Conservation (phyloP, 2,888 invertebrate species). For the Deladenus siricidicola region DNA sequence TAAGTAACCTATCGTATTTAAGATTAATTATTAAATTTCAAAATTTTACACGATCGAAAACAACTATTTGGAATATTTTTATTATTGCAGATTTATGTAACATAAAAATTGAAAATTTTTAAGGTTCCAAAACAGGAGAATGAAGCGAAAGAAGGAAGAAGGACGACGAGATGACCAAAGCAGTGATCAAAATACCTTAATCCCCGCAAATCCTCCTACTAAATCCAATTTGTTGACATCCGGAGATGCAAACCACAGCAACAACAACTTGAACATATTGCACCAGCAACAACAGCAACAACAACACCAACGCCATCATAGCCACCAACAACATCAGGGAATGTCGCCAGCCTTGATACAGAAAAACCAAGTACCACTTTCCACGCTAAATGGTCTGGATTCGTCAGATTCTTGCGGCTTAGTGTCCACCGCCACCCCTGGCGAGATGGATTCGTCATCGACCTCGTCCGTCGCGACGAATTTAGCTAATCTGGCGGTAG, state of each 20-base stretch:
- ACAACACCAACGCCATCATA: background rate
- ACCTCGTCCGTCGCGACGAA: background rate
- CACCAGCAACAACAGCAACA: background rate
- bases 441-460: background rate
- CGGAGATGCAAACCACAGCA: background rate
- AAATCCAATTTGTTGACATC: background rate
- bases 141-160: background rate
- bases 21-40: too few species aligned
- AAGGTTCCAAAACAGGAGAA: background rate
- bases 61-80: too few species aligned
- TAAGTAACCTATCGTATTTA: too few species aligned
- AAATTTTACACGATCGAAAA: too few species aligned
- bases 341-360: background rate
- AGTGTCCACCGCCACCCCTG: background rate
- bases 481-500: background rate
- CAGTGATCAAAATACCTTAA: background rate
- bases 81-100: too few species aligned
- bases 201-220: background rate
- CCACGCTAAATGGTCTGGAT: background rate
- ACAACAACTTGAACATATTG: background rate
- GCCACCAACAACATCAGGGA: background rate
- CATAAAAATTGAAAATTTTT: background rate
- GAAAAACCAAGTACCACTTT: background rate
- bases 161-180: background rate
- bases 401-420: background rate